phyloP scores from a whole-genome alignment of 2,113 vertebrate genomes.

The Chitala chitala region DNA sequence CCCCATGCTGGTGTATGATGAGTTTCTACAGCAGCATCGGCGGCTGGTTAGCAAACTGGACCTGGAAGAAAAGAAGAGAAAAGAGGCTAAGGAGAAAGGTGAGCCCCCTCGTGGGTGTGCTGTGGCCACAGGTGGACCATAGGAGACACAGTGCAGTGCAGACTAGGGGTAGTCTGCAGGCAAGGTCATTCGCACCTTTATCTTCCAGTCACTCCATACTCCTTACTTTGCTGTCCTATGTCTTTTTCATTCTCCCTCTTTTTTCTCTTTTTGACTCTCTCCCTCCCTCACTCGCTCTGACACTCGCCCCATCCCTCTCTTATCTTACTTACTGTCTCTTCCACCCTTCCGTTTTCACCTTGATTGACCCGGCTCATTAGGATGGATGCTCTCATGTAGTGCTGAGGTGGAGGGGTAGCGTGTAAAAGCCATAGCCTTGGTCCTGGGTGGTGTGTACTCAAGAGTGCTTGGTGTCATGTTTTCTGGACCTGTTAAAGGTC shows the following conservation, averaged over 20 bases:
- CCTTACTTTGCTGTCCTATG: not conserved
- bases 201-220: not conserved
- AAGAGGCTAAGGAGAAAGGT: conserved; percentile 92
- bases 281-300: not conserved
- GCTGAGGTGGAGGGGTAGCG: not conserved
- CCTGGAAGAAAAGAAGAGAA: conserved; percentile 83
- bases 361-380: conserved; percentile 21
- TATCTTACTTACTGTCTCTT: not conserved
- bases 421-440: not conserved
- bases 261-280: not conserved
- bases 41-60: conserved; percentile 90
- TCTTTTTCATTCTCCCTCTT: not conserved
- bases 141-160: too few species aligned
- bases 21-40: conserved; percentile 86
- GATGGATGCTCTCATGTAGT: conserved; percentile 20
- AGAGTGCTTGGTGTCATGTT: not conserved
- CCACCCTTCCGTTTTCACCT: too few species aligned
- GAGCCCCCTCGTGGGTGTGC: conserved; percentile 19
- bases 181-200: too few species aligned
- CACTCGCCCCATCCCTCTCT: not conserved
- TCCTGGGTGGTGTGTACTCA: not conserved
- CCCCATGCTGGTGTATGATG: conserved; percentile 78
- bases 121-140: too few species aligned
- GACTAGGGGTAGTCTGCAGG: too few species aligned
- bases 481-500: conserved; percentile 11